Percentiles rank a stretch among this genome's conserved stretches.
These are phyloP conservation scores for Dryas iulia DNA, from an alignment of 1,140 invertebrate species.

Conservation along the genomic window DNA sequence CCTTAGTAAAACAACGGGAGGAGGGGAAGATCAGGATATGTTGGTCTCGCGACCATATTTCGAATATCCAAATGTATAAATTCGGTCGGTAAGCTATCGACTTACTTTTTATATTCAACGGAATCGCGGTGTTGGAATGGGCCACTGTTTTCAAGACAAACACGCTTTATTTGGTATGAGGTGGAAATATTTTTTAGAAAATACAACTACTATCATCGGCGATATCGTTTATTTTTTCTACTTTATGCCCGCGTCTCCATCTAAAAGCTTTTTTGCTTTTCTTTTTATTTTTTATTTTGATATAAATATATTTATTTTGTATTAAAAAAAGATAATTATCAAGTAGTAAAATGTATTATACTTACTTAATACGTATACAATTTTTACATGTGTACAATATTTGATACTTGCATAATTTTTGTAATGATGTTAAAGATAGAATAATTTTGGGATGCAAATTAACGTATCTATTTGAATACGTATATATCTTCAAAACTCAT, in stretches of 20 bases:
- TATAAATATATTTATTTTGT: background rate
- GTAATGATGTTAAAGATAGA: no score
- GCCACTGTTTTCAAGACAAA: slow-evolving; percentile 75
- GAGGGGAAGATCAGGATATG: slow-evolving; percentile 31
- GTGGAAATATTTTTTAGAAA: slow-evolving; percentile 31
- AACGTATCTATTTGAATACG: no score
- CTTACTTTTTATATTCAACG: slow-evolving; percentile 78
- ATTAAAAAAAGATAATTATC: background rate
- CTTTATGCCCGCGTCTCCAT: background rate
- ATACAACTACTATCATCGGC: slow-evolving; percentile 28
- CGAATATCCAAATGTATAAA: slow-evolving; percentile 79
- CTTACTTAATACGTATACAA: no score
- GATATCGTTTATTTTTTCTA: slow-evolving; percentile 21
- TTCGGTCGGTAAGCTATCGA: slow-evolving; percentile 77
- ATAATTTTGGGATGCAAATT: no score
- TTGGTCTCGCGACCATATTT: slow-evolving; percentile 64
- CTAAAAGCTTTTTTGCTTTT: background rate
- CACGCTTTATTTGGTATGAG: slow-evolving; percentile 50
- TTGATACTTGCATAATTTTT: no score
- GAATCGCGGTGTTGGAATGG: slow-evolving; percentile 69
- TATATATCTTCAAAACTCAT: no score
- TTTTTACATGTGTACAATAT: no score
- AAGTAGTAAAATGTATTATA: no score
- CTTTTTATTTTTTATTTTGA: background rate
- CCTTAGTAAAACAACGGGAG: background rate